Base-by-base conservation (phyloP, 2,888 invertebrate genomes). In the Cantharis rustica region DNA sequence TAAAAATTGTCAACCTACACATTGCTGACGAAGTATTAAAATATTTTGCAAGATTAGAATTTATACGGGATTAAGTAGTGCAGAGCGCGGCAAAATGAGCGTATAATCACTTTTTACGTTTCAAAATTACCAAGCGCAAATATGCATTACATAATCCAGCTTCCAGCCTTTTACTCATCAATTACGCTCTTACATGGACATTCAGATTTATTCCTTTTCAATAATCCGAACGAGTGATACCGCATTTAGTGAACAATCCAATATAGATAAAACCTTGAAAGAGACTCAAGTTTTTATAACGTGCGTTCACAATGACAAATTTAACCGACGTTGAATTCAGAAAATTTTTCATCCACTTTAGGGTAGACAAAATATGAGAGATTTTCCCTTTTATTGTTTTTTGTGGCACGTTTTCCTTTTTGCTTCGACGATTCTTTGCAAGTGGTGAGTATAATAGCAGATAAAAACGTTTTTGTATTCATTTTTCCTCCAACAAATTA, bases 351-450 rank as follows among this genome's bases (percentile, higher is more conserved):
- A 63, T 63, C 17, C 17, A 63, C 17, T 63, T 63, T 66, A 20
- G 23, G 64, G 16, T 20, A 66, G 16, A 66, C 17, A 17, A 23
- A 16, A n/a, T 66, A 66, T 23, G n/a, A 13, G 13, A 20, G 9
- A 66, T 66, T 66, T 66, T 64, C 16, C 64, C 16, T 64, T 66
- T 20, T 66, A 66, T 66, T 66, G 64, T 66, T 66, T 66, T 66
- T 66, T 66, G 23, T 66, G 20, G 23, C 20, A 66, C 17, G 64
- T 66, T 66, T 64, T 66, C 64, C 3, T 47, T 66, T 66, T 20
- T 17, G 20, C 64, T 66, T 66, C 64, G 20, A 66, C 64, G 64
- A 20, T 23, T 66, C 64, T 66, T 66, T 66, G 23, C 7, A 66
- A 20, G 47, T 47, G n/a, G 47, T 1, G 31, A 13, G 31, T 31